phyloP scores from a whole-genome alignment of 2,888 invertebrate species.

The Furcula furcula region DNA sequence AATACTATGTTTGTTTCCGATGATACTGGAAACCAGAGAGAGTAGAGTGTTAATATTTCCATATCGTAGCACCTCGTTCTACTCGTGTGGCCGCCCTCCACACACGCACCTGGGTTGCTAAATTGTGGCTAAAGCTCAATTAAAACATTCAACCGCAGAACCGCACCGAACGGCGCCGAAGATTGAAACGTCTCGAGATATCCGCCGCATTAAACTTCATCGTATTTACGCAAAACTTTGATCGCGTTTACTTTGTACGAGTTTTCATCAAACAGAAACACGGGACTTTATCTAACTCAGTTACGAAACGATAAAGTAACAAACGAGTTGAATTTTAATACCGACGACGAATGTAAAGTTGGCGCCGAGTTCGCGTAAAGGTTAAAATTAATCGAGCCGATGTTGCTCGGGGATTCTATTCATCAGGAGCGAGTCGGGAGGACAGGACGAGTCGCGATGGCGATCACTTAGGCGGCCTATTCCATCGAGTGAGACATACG shows the following conservation, averaged over 20 bases:
- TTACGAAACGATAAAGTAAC: conserved; percentile 56
- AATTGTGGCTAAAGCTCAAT: conserved; percentile 13
- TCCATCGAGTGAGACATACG: conserved; percentile 33
- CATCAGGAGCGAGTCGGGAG: not conserved
- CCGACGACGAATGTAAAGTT: conserved; percentile 27
- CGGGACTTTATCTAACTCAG: conserved; percentile 52
- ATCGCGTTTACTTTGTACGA: conserved; percentile 47
- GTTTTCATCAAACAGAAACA: conserved; percentile 60
- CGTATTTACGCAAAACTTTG: conserved; percentile 52
- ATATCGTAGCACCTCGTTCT: not conserved
- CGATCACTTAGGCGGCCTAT: not conserved
- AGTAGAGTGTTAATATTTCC: too few species aligned
- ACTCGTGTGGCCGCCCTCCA: not conserved
- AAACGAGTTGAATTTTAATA: conserved; percentile 56
- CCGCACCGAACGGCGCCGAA: conserved; percentile 20
- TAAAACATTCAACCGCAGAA: conserved; percentile 30
- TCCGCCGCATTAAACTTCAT: conserved; percentile 45
- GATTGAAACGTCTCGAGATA: conserved; percentile 44
- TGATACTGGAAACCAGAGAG: too few species aligned
- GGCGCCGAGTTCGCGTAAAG: conserved; percentile 12
- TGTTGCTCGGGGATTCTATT: conserved; percentile 6
- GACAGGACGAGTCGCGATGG: not conserved
- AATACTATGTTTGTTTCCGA: too few species aligned
- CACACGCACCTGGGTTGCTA: not conserved
- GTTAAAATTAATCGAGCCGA: conserved; percentile 32